Base-by-base conservation (phyloP, 2,888 invertebrate genomes). In the Mythimna lalbum region DNA sequence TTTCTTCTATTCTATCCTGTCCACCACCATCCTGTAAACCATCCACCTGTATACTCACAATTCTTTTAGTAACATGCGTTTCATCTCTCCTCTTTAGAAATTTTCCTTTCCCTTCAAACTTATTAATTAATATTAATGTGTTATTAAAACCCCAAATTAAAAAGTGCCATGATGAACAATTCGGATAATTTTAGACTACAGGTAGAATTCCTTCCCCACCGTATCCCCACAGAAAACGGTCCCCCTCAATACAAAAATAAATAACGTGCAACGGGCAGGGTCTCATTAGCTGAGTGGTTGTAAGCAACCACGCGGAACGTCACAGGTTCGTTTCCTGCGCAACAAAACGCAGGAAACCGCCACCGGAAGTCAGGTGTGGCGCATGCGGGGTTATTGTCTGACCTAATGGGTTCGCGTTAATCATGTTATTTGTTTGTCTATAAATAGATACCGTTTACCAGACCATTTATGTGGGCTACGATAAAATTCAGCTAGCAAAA, bases 291-390 rank as follows among this genome's bases (percentile, higher is more conserved):
- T 31, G 76, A 70, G 76, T 69, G 77, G 74, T 76, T 50, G 73
- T 7, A 81, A 73, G 67, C 89, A 87, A 65, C 88, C 83, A 82
- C 71, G 88, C 91, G 89, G 89, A 88, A 88, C 90, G 88, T 87
- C 87, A 88, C 89, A 88, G 91, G 93, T 87, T 87, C 86, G 87
- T 73, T 87, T 89, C 90, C 90, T 73, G 76, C 68, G 82, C 84
- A 72, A 93, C 92, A 93, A 94, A 90, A 86, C 90, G 87, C 91
- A 90, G 93, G 93, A 94, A 89, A 84, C 84, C 83, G 85, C 78
- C 84, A 80, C 88, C 92, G 93, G 93, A 93, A 87, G 91, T 89
- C 90, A 91, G 93, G 93, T 91, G 93, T 76, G 88, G 90, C 82
- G 78, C 67, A 68, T 68, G 73, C 65, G 71, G 78, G 73, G 76